A percentile compares a stretch with the other conserved stretches of the same genome.
phyloP scores from a whole-genome alignment of 2,888 invertebrate genomes.

The Brachyptera risi region DNA sequence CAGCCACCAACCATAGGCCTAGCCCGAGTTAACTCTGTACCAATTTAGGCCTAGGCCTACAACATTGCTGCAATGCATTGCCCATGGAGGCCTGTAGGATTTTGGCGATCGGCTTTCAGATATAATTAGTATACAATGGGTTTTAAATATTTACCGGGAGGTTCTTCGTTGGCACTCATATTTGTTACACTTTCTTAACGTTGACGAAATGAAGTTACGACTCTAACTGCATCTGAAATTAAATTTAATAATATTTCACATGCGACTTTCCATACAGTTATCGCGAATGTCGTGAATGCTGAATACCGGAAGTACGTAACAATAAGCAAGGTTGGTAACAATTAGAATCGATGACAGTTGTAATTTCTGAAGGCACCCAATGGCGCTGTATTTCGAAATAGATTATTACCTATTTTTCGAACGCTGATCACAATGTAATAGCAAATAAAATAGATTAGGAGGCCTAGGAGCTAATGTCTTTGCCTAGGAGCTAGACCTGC shows the following conservation, averaged over 20 bases:
- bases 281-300: not conserved
- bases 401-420: no score
- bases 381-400: no score
- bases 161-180: constrained; percentile 13
- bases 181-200: not conserved
- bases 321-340: constrained; percentile 1
- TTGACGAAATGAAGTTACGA: not conserved
- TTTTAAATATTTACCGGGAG: constrained; percentile 1
- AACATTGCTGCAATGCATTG: not conserved
- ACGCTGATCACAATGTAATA: no score
- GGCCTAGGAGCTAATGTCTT: no score
- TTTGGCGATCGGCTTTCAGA: not conserved
- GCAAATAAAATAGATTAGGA: no score
- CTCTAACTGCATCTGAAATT: not conserved
- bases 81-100: not conserved
- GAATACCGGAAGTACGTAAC: constrained; percentile 13
- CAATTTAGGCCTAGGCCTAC: no score
- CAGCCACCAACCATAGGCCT: not conserved
- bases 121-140: not conserved
- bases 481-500: no score
- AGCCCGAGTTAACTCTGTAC: not conserved
- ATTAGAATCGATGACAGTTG: no score
- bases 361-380: no score
- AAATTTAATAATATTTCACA: not conserved
- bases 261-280: not conserved